These are phyloP conservation scores for Polydrusus pterygomalis DNA, from an alignment of 2,888 invertebrate species.

Conservation along the genomic window DNA sequence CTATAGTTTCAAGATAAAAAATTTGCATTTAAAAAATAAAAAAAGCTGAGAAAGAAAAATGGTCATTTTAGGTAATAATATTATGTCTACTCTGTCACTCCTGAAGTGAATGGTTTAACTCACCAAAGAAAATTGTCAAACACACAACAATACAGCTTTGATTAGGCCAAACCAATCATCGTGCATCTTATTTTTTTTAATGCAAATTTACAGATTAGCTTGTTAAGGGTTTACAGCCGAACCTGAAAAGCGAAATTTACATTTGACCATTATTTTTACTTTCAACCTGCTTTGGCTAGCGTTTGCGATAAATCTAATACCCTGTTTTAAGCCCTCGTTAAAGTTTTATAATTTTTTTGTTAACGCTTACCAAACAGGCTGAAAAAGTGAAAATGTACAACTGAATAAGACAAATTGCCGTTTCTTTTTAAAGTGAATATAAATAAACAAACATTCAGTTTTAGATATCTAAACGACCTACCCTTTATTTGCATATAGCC, in stretches of 20 bases:
- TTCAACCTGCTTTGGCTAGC: constrained; percentile 46
- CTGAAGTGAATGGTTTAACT: too few relatives aligned
- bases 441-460: constrained; percentile 43
- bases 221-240: constrained; percentile 43
- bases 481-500: constrained; percentile 41
- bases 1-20: too few relatives aligned
- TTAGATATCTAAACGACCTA: constrained; percentile 38
- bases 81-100: too few relatives aligned
- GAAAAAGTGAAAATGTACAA: constrained; percentile 43
- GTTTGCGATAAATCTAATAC: constrained; percentile 50
- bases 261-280: constrained; percentile 56
- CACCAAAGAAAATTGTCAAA: too few relatives aligned
- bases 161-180: too few relatives aligned
- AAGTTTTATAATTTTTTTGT: constrained; percentile 56
- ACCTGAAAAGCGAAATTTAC: constrained; percentile 51
- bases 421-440: constrained; percentile 46
- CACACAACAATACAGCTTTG: too few relatives aligned
- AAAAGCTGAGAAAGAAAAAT: too few relatives aligned
- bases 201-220: constrained; percentile 47
- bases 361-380: constrained; percentile 36
- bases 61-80: too few relatives aligned
- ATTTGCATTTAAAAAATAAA: too few relatives aligned
- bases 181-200: constrained; percentile 30
- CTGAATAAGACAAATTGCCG: constrained; percentile 51
- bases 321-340: constrained; percentile 46